Percentiles rank a stretch among this genome's conserved stretches.
Evolutionary conservation across 2,888 invertebrate genomes (phyloP).

Genomic region (Gortyna flavago): DNA sequence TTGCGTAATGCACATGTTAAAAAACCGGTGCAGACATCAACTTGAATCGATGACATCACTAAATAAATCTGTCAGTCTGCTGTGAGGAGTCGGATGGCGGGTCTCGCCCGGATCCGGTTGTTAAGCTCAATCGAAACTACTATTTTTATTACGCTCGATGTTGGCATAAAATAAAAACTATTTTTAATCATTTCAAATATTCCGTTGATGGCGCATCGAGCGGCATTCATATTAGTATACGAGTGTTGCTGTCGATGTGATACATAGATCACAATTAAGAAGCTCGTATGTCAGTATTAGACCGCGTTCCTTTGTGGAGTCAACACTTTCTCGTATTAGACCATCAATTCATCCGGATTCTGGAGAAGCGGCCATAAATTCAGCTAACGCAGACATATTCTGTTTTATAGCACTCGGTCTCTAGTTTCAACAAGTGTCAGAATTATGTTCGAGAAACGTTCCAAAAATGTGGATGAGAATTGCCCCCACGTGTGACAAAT

Average conservation of each 20-base stretch:
- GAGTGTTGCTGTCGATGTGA: too few relatives aligned
- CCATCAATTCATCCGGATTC: slow-evolving; percentile 58
- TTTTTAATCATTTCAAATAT: slow-evolving; percentile 72
- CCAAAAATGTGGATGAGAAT: slow-evolving; percentile 65
- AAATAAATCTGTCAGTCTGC: slow-evolving; percentile 82
- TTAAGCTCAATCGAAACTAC: slow-evolving; percentile 83
- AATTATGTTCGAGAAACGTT: slow-evolving; percentile 67
- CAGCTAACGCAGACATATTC: slow-evolving; percentile 65
- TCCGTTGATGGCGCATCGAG: slow-evolving; percentile 50
- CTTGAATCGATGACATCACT: slow-evolving; percentile 85
- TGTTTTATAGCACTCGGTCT: slow-evolving; percentile 68
- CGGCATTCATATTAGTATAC: too few relatives aligned
- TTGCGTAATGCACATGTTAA: slow-evolving; percentile 29
- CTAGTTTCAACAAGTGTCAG: slow-evolving; percentile 77
- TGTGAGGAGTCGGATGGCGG: slow-evolving; percentile 75
- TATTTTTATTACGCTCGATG: slow-evolving; percentile 86
- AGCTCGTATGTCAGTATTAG: slow-evolving; percentile 44
- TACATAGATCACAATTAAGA: slow-evolving; percentile 49
- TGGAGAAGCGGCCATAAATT: slow-evolving; percentile 62
- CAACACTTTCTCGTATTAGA: slow-evolving; percentile 60
- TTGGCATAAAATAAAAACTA: slow-evolving; percentile 74
- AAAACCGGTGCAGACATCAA: slow-evolving; percentile 62
- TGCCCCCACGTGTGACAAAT: slow-evolving; percentile 62
- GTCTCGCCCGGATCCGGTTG: slow-evolving; percentile 87
- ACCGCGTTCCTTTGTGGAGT: slow-evolving; percentile 44